These are phyloP conservation scores for Raphicerus campestris DNA, from an alignment of 2,113 vertebrate genomes.

Conservation along the genomic window DNA sequence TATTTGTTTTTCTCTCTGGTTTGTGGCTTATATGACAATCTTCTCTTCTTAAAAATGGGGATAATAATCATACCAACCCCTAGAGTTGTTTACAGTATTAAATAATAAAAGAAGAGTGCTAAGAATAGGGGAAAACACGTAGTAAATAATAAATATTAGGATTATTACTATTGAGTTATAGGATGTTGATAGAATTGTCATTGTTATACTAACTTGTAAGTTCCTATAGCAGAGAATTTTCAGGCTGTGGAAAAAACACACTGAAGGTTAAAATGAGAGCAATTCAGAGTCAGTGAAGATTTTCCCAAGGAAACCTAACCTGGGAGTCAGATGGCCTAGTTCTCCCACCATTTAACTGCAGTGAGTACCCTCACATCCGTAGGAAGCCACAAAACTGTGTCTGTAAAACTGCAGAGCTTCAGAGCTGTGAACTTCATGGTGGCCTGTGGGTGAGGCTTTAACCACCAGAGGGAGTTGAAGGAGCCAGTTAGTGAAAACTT, in stretches of 20 bases:
- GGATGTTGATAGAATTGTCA: background rate
- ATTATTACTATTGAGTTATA: background rate
- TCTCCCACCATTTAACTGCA: background rate
- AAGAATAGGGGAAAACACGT: background rate
- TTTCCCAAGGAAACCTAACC: background rate
- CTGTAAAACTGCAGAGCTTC: background rate
- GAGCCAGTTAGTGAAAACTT: background rate
- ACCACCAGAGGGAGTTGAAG: background rate
- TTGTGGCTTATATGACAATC: background rate
- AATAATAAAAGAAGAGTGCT: background rate
- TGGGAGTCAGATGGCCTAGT: background rate
- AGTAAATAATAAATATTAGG: background rate
- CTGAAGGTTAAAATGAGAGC: background rate
- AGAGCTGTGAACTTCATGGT: background rate
- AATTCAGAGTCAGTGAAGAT: background rate
- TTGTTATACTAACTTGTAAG: background rate
- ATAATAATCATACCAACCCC: background rate
- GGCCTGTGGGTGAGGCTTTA: background rate
- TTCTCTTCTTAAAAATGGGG: background rate
- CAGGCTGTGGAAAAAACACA: background rate
- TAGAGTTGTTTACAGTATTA: background rate
- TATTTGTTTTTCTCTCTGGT: conserved; percentile 34
- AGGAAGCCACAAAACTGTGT: background rate
- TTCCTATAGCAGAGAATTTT: background rate
- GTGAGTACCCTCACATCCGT: background rate